phyloP scores from a whole-genome alignment of 2,113 vertebrate genomes.

The Telmatochromis sp. region DNA sequence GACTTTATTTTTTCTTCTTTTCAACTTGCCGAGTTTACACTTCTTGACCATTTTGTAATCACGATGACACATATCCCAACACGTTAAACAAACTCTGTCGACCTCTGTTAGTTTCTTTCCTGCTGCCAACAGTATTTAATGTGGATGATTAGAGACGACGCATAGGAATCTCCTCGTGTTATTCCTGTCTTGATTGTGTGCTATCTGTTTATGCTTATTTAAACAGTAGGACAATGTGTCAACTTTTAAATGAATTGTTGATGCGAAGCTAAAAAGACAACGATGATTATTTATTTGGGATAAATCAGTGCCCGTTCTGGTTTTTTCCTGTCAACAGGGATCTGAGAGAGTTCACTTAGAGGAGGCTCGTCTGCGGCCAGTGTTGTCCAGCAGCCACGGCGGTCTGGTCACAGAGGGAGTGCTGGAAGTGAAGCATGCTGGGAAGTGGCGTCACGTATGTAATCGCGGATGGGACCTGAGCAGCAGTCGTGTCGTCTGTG shows the following conservation, averaged over 20 bases:
- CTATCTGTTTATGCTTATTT: not conserved
- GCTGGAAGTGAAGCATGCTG: conserved; percentile 85
- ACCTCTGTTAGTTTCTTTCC: conserved; percentile 42
- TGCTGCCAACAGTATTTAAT: not conserved
- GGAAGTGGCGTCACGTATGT: conserved; percentile 91
- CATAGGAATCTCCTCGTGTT: not conserved
- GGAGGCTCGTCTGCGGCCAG: conserved; percentile 84
- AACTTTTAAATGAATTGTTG: not conserved
- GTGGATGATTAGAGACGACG: conserved; percentile 24
- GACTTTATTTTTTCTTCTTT: not conserved
- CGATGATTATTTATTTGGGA: not conserved
- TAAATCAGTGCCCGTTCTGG: not conserved
- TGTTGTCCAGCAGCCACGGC: conserved; percentile 71
- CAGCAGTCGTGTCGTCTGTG: conserved; percentile 86
- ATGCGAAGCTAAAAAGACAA: not conserved
- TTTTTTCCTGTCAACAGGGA: conserved; percentile 29
- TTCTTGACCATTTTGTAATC: conserved; percentile 34
- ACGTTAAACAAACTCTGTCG: not conserved
- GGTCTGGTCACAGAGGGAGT: conserved; percentile 82
- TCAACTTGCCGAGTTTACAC: conserved; percentile 20
- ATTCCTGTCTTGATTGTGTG: not conserved
- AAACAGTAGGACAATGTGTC: conserved; percentile 7
- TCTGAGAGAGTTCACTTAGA: conserved; percentile 64
- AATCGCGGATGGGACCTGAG: conserved; percentile 79
- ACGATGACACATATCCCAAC: not conserved